Evolutionary conservation across 2,797 vertebrate species (phyloP).

Genomic region (Dermochelys coriacea): DNA sequence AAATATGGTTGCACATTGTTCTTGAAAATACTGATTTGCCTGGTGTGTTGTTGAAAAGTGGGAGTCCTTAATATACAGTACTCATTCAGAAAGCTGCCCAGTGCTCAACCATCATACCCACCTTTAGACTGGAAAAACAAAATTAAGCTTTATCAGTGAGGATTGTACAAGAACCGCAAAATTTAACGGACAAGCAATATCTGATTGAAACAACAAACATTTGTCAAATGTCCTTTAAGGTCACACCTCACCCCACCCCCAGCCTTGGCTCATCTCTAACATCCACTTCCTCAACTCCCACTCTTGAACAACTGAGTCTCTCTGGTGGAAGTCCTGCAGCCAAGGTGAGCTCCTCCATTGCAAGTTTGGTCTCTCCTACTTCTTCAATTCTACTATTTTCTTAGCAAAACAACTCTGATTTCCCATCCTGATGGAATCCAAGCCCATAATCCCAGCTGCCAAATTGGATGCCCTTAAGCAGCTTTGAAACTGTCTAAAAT

Average conservation of each 20-base stretch:
- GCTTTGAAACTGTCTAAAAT: too few species aligned
- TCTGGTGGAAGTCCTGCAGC: too few species aligned
- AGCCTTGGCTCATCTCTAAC: too few species aligned
- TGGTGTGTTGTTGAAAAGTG: not conserved
- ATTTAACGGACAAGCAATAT: not conserved
- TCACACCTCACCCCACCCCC: accelerated
- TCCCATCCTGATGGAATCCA: too few species aligned
- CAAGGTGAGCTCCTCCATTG: too few species aligned
- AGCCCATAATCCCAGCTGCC: too few species aligned
- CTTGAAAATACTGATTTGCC: not conserved
- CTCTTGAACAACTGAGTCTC: not conserved
- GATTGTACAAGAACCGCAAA: accelerated
- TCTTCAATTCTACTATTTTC: too few species aligned
- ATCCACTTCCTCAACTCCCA: not conserved
- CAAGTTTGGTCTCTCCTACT: too few species aligned
- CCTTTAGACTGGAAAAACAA: not conserved
- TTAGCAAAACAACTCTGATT: too few species aligned
- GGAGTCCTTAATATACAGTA: not conserved
- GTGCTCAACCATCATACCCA: not conserved
- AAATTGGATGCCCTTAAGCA: too few species aligned
- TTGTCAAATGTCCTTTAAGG: not conserved
- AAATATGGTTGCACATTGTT: not conserved
- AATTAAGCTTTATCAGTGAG: not conserved
- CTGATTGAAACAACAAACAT: too few species aligned
- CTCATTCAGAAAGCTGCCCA: accelerated